These are phyloP conservation scores for Chalcosyrphus nemorum DNA, from an alignment of 2,888 invertebrate genomes.

Conservation along the genomic window DNA sequence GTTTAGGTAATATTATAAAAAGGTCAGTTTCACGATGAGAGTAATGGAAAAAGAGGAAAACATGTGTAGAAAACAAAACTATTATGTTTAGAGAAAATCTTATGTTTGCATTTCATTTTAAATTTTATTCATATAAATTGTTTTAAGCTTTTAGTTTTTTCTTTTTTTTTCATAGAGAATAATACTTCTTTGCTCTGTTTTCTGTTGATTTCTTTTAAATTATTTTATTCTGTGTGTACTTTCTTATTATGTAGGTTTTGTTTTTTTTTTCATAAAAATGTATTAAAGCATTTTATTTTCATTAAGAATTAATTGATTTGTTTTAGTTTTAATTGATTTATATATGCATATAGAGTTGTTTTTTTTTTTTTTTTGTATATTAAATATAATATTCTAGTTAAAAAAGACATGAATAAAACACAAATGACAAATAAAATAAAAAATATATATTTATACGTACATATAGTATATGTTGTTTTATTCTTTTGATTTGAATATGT, in stretches of 20 bases:
- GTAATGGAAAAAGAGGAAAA: constrained; percentile 35
- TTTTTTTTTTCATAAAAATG: constrained; percentile 62
- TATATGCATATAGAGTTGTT: constrained; percentile 53
- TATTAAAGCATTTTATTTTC: constrained; percentile 72
- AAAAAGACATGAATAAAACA: constrained; percentile 32
- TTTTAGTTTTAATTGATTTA: constrained; percentile 67
- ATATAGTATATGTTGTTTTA: constrained; percentile 10
- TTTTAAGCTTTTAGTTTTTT: constrained; percentile 38
- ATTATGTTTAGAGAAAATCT: constrained; percentile 12
- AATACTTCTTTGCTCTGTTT: constrained; percentile 63
- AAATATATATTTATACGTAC: constrained; percentile 46
- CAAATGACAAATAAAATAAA: constrained; percentile 44
- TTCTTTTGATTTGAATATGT: constrained; percentile 42
- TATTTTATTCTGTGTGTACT: constrained; percentile 22
- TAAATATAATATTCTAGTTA: constrained; percentile 58
- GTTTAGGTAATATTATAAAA: constrained; percentile 56
- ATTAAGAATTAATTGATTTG: constrained; percentile 70
- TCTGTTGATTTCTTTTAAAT: constrained; percentile 16
- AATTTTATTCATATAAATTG: constrained; percentile 14
- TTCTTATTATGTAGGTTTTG: constrained; percentile 7
- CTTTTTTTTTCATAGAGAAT: constrained; percentile 51
- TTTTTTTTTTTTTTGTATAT: constrained; percentile 31
- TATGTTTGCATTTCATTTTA: constrained; percentile 38
- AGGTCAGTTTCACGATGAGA: constrained; percentile 60
- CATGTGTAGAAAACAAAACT: constrained; percentile 25